Percentiles rank a stretch among this genome's conserved stretches.
phyloP scores from a whole-genome alignment of 2,797 vertebrate genomes.

The Limosa lapponica region DNA sequence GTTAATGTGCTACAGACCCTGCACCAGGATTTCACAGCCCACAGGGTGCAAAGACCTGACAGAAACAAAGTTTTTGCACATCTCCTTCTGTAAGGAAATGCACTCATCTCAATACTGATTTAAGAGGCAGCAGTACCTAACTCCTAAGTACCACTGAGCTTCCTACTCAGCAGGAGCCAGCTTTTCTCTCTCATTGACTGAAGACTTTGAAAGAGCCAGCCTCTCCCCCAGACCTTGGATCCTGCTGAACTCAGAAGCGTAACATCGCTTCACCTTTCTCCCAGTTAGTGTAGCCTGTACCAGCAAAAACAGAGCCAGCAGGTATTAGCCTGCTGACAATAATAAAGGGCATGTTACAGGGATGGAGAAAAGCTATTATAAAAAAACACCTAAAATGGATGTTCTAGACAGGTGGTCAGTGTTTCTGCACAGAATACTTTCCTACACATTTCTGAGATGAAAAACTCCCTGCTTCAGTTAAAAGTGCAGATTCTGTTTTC shows the following conservation, averaged over 20 bases:
- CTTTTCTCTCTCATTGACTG: not conserved
- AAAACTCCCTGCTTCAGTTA: not conserved
- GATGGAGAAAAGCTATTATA: not conserved
- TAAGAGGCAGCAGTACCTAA: not conserved
- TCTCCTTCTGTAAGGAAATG: not conserved
- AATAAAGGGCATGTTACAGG: not conserved
- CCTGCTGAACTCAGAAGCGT: not conserved
- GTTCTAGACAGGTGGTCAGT: not conserved
- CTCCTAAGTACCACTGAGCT: not conserved
- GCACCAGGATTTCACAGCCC: not conserved
- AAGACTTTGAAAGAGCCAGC: not conserved
- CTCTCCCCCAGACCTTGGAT: not conserved
- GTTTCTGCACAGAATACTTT: not conserved
- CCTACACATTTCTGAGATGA: not conserved
- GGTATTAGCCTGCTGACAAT: not conserved
- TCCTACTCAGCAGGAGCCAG: not conserved
- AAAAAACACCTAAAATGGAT: not conserved
- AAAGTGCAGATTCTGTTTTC: not conserved
- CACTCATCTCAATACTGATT: not conserved
- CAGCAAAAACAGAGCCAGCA: not conserved
- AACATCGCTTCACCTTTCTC: not conserved
- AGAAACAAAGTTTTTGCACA: not conserved
- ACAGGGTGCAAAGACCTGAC: not conserved
- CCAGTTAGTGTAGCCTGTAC: rapidly evolving
- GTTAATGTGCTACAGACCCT: not conserved